A percentile compares a stretch with the other conserved stretches of the same genome.
Evolutionary conservation across 2,888 invertebrate species (phyloP).

Genomic region (Eristalis tenax): DNA sequence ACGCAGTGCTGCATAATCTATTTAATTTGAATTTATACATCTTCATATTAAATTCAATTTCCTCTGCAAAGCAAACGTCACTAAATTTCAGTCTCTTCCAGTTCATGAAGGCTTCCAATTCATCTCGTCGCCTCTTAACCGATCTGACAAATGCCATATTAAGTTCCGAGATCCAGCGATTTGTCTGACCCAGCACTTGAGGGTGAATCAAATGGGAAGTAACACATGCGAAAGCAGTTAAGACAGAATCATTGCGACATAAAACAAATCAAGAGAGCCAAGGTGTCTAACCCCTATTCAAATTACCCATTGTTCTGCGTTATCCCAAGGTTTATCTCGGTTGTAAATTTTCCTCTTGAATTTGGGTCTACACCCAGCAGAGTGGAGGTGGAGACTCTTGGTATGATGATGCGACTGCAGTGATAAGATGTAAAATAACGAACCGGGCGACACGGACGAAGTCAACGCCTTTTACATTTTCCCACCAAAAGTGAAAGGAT

Average conservation of each 20-base stretch:
- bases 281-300: constrained; percentile 50
- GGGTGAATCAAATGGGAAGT: constrained; percentile 12
- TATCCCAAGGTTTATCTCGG: constrained; percentile 27
- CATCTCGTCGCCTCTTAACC: neutral
- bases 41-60: neutral
- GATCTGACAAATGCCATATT: neutral
- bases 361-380: neutral
- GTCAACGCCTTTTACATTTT: constrained; percentile 5
- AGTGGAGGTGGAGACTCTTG: neutral
- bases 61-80: neutral
- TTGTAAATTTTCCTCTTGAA: constrained; percentile 10
- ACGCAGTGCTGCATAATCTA: too few relatives aligned
- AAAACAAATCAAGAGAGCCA: constrained; percentile 27
- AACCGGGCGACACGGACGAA: constrained; percentile 11
- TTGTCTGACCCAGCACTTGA: constrained; percentile 7
- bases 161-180: constrained; percentile 19
- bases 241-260: constrained; percentile 19
- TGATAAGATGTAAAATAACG: constrained; percentile 36
- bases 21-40: too few relatives aligned
- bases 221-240: neutral
- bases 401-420: constrained; percentile 28
- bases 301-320: constrained; percentile 31
- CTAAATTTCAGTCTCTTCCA: neutral
- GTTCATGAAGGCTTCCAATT: neutral
- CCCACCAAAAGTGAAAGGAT: constrained; percentile 14